Evolutionary conservation across 2,888 invertebrate genomes (phyloP), one percentile per base, ranked within the genome.

Genomic region (Malachius bipustulatus): DNA sequence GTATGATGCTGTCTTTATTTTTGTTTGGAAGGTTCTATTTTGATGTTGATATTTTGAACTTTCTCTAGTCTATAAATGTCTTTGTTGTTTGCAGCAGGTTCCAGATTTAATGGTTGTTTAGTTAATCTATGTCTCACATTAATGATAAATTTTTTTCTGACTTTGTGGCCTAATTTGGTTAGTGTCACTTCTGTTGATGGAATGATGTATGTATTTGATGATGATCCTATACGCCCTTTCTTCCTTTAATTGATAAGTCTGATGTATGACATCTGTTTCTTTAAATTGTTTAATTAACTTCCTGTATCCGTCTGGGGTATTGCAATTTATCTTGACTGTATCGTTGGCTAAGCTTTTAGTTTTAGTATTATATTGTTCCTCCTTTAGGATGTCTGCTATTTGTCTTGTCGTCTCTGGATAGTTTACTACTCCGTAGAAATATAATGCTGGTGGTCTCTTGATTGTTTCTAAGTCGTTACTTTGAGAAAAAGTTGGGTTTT

Each of bases 1-100:
- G n/a, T 50, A 30, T 49, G 49, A n/a, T 43, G 30, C 8, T n/a
- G n/a, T n/a, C n/a, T n/a, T n/a, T n/a, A n/a, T n/a, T n/a, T 13
- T 38, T 28, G 48, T 34, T 32, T 40, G 4, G 40, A 35, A 31
- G 38, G 38, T 41, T 40, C 41, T 15, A 37, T 39, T 31, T 27
- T 36, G 29, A 44, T 37, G 36, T 28, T 24, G 2, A n/a, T 32
- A 11, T 39, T 24, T 16, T 37, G 34, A 12, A 44, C 29, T 4
- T 36, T 14, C 35, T 36, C n/a, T 26, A 44, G 14, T 30, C 43
- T 31, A 27, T 39, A n/a, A 44, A 39, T 37, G 14, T 42, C 32
- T 37, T 41, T 43, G 26, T 42, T 46, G 14, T 42, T 40, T 14
- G 36, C 13, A 4, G 32, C 19, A 12, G 44, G 46, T 33, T 46